Conservation (phyloP, 2,113 vertebrate genomes). For the Zeus faber region DNA sequence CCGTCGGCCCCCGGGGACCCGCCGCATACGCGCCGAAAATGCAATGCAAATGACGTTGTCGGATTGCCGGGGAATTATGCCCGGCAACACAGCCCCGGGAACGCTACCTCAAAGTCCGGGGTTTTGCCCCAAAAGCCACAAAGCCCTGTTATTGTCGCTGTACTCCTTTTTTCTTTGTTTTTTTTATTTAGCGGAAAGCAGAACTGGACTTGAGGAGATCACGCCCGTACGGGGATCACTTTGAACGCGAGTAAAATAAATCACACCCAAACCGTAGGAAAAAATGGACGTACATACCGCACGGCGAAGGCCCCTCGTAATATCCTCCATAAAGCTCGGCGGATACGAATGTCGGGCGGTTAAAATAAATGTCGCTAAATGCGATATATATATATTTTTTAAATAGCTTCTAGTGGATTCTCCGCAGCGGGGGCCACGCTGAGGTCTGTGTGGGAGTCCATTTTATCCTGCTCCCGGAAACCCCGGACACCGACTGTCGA, state of each 20-base stretch:
- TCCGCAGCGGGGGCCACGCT: conserved; percentile 9
- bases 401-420: conserved; percentile 3
- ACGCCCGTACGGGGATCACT: conserved; percentile 43
- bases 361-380: conserved; percentile 36
- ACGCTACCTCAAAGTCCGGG: no score
- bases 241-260: conserved; percentile 30
- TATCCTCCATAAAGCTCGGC: conserved; percentile 25
- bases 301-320: conserved; percentile 3
- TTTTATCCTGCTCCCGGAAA: conserved; percentile 29
- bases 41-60: conserved; percentile 62
- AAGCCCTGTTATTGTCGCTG: conserved; percentile 37
- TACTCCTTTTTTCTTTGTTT: conserved; percentile 48
- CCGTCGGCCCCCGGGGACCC: conserved; percentile 32
- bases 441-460: conserved; percentile 19
- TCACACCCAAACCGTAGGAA: no score
- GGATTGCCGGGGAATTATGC: conserved; percentile 49
- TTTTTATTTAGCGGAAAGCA: conserved; percentile 60
- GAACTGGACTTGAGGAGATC: conserved; percentile 34
- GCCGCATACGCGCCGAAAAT: conserved; percentile 30
- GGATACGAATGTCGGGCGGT: conserved; percentile 31
- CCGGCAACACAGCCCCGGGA: no score
- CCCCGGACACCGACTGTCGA: conserved; percentile 24
- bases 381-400: not conserved
- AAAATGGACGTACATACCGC: conserved; percentile 37
- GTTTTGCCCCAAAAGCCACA: no score